Evolutionary conservation across 2,797 vertebrate species (phyloP).

Genomic region (Periparus ater): DNA sequence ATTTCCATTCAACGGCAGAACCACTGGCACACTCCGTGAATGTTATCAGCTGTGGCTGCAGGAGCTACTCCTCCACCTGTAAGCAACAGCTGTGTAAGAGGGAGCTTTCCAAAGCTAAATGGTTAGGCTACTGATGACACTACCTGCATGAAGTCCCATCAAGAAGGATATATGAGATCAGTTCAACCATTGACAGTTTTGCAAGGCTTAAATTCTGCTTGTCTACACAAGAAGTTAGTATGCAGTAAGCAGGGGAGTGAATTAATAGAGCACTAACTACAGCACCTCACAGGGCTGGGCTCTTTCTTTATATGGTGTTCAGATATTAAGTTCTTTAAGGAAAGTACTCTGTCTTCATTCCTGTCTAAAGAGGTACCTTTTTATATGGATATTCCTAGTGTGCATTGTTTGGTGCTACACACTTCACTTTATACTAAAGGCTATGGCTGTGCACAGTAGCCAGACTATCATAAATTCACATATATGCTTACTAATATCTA

Average conservation of each 20-base stretch:
- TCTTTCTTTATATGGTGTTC: neutral
- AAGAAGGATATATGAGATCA: constrained; percentile 3
- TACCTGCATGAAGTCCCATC: neutral
- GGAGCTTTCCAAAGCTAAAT: neutral
- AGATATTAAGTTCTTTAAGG: neutral
- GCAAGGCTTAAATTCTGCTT: constrained; percentile 15
- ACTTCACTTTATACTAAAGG: neutral
- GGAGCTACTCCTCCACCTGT: neutral
- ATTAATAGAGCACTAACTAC: neutral
- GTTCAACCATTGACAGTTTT: neutral
- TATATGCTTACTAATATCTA: neutral
- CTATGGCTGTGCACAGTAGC: neutral
- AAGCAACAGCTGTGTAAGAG: neutral
- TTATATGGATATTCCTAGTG: neutral
- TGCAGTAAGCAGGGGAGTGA: neutral
- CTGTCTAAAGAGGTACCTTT: constrained; percentile 8
- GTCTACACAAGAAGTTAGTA: constrained; percentile 1
- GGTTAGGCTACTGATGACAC: accelerated
- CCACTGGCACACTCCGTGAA: neutral
- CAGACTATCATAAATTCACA: neutral
- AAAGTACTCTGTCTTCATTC: constrained; percentile 1
- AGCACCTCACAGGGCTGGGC: neutral
- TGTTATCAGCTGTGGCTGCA: neutral
- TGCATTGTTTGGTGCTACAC: neutral
- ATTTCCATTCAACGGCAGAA: neutral